These are phyloP conservation scores for Anarhynchus alexandrinus DNA, from an alignment of 2,113 vertebrate genomes.

Conservation along the genomic window DNA sequence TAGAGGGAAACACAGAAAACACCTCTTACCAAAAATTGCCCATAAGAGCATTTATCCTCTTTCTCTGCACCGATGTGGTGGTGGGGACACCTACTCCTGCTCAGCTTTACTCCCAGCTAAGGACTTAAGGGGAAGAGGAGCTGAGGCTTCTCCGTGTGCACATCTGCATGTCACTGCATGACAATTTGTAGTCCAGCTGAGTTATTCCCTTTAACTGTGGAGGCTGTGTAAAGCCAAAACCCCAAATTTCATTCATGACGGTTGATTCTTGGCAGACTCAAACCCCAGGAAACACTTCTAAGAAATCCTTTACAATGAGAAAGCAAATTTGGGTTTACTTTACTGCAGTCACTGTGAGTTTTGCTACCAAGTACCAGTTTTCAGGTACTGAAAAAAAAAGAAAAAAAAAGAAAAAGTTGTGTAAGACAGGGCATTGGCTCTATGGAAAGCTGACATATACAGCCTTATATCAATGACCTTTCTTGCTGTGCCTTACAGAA, in stretches of 20 bases:
- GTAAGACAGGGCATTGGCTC: background rate
- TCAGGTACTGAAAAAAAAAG: background rate
- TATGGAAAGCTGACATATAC: background rate
- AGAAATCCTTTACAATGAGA: background rate
- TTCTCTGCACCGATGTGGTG: background rate
- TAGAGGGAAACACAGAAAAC: background rate
- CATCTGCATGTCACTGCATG: background rate
- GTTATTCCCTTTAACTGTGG: background rate
- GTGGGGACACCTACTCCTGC: background rate
- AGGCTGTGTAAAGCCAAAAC: background rate
- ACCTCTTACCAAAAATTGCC: background rate
- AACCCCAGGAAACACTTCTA: background rate
- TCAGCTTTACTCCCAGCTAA: background rate
- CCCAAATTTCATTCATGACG: background rate
- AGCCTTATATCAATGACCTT: background rate
- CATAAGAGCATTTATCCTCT: background rate
- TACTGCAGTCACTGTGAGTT: background rate
- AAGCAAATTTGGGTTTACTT: background rate
- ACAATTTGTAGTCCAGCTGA: background rate
- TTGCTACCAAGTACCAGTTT: background rate
- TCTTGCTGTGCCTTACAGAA: background rate
- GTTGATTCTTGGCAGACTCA: background rate
- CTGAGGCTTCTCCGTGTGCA: background rate
- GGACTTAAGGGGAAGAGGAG: background rate
- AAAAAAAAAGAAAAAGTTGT: background rate